phyloP scores from a whole-genome alignment of 2,113 vertebrate genomes.

The Podarcis cretensis region DNA sequence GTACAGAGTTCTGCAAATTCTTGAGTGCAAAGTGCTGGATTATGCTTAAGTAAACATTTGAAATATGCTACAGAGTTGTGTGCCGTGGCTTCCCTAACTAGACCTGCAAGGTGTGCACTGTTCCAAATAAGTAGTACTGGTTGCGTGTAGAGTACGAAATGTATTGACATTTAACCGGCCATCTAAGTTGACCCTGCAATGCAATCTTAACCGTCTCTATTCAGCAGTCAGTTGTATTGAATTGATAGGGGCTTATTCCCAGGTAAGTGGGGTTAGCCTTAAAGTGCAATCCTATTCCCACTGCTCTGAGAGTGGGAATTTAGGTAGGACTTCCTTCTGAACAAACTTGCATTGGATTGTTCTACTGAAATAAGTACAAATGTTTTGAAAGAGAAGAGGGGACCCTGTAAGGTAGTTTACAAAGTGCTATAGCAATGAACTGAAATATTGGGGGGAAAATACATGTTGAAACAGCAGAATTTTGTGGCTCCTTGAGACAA shows the following conservation, averaged over 20 bases:
- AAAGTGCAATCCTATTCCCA: background rate
- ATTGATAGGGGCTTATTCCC: too few species aligned
- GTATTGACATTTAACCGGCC: background rate
- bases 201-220: too few species aligned
- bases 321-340: background rate
- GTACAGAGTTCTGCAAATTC: background rate
- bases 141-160: background rate
- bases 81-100: background rate
- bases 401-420: background rate
- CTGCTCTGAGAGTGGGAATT: background rate
- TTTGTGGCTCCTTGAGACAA: background rate
- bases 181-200: background rate
- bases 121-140: background rate
- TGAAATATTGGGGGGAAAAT: too few species aligned
- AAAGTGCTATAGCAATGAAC: background rate
- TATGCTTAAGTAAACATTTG: background rate
- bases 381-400: background rate
- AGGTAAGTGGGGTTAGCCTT: too few species aligned
- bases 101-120: background rate
- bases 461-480: background rate
- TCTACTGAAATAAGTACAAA: background rate
- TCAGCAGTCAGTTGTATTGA: too few species aligned
- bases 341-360: background rate
- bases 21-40: background rate
- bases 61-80: too few species aligned